Evolutionary conservation across 2,888 invertebrate species (phyloP), one percentile per base, ranked within the genome.

Genomic region (Meloe dianella): DNA sequence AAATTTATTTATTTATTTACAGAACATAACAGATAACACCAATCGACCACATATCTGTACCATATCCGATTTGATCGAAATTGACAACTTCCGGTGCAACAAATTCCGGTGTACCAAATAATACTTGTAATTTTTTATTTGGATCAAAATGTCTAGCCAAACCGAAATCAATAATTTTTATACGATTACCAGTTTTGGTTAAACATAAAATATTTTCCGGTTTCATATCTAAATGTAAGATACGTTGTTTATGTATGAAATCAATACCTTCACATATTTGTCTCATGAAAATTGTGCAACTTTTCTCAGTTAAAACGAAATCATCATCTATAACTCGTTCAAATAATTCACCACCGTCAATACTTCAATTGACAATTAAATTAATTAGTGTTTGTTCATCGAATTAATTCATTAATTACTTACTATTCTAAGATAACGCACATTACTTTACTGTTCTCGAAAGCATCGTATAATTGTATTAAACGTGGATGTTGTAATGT

Each of bases 111-210:
- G 99, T 99, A 0, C 98, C 99, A 81, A 97, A 98, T 62, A 98
- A 85, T 4, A 98, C 96, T 84, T 95, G 94, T 62, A 97, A 86
- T 79, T 96, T 96, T 86, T 95, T 96, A 79, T 91, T 90, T 0
- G 96, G 95, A 83, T 96, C 95, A 81, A 92, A 97, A 82, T 93
- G 92, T 77, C 97, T 87, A 4, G 99, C 98, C 73, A 99, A 85
- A 9, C 99, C 98, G 83, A 99, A 99, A 85, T 99, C 98, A 76
- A 99, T 98, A 77, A 99, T 94, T 86, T 99, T 99, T 78, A 99
- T 96, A 75, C 98, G 89, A 85, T 99, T 98, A n/a, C 98, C 98
- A 61, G 95, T 90, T 82, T 94, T 93, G 66, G 98, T 95, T 27
- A 98, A 88, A 80, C 98, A 99, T 61, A 99, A 88, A 76, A 99